Percentiles rank a stretch among this genome's conserved stretches.
These are phyloP conservation scores for Isaurus tuberculatus DNA, from an alignment of 92 coral and sea anemone species.

Conservation along the genomic window DNA sequence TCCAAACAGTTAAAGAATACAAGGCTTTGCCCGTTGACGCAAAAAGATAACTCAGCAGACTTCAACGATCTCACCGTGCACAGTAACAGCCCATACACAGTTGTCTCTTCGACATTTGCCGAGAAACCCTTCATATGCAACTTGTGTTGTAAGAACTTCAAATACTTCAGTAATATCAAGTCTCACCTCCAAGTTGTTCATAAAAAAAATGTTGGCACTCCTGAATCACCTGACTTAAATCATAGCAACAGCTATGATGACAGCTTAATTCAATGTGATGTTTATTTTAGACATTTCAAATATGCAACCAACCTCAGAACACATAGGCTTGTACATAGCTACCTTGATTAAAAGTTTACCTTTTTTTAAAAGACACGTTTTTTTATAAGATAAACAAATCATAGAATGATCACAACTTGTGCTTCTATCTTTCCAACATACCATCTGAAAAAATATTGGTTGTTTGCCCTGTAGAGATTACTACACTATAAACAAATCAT, in stretches of 20 bases:
- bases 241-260: slow-evolving; percentile 1
- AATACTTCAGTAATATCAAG: slow-evolving; percentile 80
- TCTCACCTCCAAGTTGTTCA: slow-evolving; percentile 81
- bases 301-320: slow-evolving; percentile 79
- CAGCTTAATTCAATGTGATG: slow-evolving; percentile 67
- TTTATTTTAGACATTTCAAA: slow-evolving; percentile 83
- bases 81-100: background rate
- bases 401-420: no score
- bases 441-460: no score
- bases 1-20: slow-evolving; percentile 2
- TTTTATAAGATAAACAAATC: no score
- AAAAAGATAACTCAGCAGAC: background rate
- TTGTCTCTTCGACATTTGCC: slow-evolving; percentile 38
- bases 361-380: no score
- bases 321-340: slow-evolving; percentile 79
- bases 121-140: slow-evolving; percentile 66
- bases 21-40: slow-evolving; percentile 38
- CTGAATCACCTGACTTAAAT: slow-evolving; percentile 25
- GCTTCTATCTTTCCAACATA: no score
- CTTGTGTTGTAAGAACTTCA: slow-evolving; percentile 74
- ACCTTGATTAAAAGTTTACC: background rate
- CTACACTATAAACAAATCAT: no score
- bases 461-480: no score
- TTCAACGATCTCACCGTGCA: background rate
- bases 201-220: slow-evolving; percentile 53